These are phyloP conservation scores for Xiphorhynchus elegans DNA, from an alignment of 2,113 vertebrate species.

Conservation along the genomic window DNA sequence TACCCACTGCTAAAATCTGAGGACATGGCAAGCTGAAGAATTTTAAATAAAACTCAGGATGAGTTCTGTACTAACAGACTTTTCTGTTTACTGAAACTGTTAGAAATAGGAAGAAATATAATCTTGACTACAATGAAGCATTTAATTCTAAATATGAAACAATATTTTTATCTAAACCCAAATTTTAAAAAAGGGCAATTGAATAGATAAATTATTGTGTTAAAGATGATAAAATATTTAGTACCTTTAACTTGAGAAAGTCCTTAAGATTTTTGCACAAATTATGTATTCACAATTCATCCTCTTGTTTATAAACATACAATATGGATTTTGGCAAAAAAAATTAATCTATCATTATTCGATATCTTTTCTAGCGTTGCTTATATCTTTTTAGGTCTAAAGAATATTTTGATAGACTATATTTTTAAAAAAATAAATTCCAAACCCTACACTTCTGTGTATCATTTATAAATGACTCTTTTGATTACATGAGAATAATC, in stretches of 20 bases:
- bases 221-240: neutral
- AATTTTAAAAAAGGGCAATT: neutral
- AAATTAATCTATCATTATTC: neutral
- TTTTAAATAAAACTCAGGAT: neutral
- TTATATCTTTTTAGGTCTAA: neutral
- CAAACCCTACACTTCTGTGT: neutral
- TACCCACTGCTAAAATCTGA: neutral
- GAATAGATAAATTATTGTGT: neutral
- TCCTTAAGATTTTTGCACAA: neutral
- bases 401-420: neutral
- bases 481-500: neutral
- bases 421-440: neutral
- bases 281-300: neutral
- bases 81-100: neutral
- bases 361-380: neutral
- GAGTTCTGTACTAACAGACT: neutral
- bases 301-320: neutral
- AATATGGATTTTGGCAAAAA: neutral
- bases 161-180: neutral
- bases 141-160: neutral
- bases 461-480: neutral
- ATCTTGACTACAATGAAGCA: neutral
- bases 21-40: neutral
- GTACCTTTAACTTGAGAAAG: neutral
- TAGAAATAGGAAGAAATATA: neutral